Base-by-base conservation (phyloP, 2,113 vertebrate genomes). In the Chitala chitala region DNA sequence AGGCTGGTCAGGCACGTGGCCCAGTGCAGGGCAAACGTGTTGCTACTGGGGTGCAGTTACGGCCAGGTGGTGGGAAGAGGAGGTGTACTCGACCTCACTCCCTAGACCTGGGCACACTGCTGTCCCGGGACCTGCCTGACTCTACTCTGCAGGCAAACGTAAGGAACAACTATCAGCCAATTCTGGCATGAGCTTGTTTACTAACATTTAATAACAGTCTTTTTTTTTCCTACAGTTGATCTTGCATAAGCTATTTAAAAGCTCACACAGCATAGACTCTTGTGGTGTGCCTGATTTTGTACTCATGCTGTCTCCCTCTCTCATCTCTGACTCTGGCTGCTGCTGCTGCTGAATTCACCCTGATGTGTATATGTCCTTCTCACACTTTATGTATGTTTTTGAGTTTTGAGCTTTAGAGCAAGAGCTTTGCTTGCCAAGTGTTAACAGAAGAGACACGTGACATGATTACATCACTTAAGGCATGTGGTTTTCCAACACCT, bases 61-160 rank as follows among this genome's bases (percentile, higher is more conserved):
- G 80, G 53, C 85, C 84, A 0, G 85, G 88, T 0, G 58, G 50
- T 13, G 79, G 81, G 9, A 87, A 92, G 76, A 89, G 86, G 65
- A 82, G 81, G 61, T 91, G 85, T 72, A 86, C 80, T 44, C 82
- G 85, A 69, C 77, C 86, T 1, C 69, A 63, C 0, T 7, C 73
- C 17, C 75, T 87, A 75, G 81, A 86, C 73, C 78, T 83, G 12
- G 78, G 78, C 5, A 70, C 59, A 0, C 33, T 82, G 56, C 78
- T 81, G 10, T 77, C 84, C 48, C 75, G 55, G 76, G 61, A 53
- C 48, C 59, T 65, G 55, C 58, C 38, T 15, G 51, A 73, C n/a
- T 79, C 70, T 24, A 24, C 55, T 24, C 61, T 66, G 22, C 79
- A 71, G 84, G 88, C 86, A 80, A 12, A 15, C 13, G 66, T 15